These are phyloP conservation scores for Pseudopipra pipra DNA, from an alignment of 2,113 vertebrate species.

Conservation along the genomic window DNA sequence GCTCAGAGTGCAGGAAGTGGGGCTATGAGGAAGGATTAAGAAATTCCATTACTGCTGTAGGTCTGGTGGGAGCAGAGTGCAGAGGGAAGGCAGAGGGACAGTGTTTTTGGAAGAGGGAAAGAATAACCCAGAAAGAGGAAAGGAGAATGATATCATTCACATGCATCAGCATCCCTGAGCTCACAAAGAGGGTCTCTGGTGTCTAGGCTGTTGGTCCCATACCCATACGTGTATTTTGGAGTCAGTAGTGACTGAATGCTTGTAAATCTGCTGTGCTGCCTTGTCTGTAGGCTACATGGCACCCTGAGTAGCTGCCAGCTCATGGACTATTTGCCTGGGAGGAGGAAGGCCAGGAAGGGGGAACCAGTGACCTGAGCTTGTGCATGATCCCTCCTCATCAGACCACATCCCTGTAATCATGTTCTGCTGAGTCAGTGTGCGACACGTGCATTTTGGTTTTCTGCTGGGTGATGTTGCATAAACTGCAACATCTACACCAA, in stretches of 20 bases:
- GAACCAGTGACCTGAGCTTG: neutral
- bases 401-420: neutral
- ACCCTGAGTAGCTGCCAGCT: neutral
- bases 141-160: neutral
- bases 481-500: neutral
- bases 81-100: neutral
- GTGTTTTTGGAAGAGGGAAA: neutral
- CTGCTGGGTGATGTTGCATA: slow-evolving; percentile 1
- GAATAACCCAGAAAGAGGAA: neutral
- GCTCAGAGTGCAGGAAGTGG: neutral
- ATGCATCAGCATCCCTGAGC: neutral
- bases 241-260: neutral
- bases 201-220: neutral
- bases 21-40: neutral
- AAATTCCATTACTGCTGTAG: neutral
- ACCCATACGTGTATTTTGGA: neutral
- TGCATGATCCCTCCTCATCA: neutral
- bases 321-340: neutral
- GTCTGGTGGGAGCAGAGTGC: neutral
- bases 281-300: neutral
- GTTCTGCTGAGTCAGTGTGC: neutral
- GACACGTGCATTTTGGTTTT: neutral
- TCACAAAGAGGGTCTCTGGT: neutral
- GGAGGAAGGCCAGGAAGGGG: neutral
- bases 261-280: neutral